These are phyloP conservation scores for Alviniconcha marisindica DNA, from an alignment of 1,140 invertebrate species.

Conservation along the genomic window DNA sequence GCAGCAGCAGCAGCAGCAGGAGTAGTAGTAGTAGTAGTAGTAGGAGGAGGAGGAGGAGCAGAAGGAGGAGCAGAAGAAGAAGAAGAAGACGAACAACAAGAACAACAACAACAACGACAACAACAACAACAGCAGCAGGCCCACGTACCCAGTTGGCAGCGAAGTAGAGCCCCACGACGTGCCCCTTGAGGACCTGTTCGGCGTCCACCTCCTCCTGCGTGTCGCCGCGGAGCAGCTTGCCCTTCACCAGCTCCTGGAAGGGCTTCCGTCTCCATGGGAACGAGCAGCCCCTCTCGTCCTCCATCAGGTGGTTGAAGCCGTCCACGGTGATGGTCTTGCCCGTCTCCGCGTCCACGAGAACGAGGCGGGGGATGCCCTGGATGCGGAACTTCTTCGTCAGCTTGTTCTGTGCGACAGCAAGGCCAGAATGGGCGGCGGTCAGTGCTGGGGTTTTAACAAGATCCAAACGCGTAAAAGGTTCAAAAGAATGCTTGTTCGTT, in stretches of 20 bases:
- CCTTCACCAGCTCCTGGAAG: constrained; percentile 79
- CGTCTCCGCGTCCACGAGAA: constrained; percentile 82
- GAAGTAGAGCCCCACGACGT: constrained; percentile 87
- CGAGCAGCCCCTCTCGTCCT: constrained; percentile 79
- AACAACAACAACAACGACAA: too few species aligned
- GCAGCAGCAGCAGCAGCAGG: too few species aligned
- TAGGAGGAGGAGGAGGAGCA: too few species aligned
- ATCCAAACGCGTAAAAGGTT: too few species aligned
- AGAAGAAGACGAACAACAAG: too few species aligned
- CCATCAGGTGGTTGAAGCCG: constrained; percentile 81
- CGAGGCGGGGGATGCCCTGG: constrained; percentile 77
- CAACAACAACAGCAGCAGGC: too few species aligned
- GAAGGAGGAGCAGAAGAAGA: too few species aligned
- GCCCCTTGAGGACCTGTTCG: constrained; percentile 75
- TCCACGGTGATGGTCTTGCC: constrained; percentile 81
- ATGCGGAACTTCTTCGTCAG: constrained; percentile 70
- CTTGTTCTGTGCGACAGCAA: constrained; percentile 70
- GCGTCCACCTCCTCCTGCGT: constrained; percentile 73
- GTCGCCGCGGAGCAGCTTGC: constrained; percentile 79
- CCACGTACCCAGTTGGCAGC: constrained; percentile 86
- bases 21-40: too few species aligned
- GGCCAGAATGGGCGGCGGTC: too few species aligned
- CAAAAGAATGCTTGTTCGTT: too few species aligned
- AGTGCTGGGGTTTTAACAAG: too few species aligned
- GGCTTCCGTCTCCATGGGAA: constrained; percentile 84